Percentiles rank a stretch among this genome's conserved stretches.
These are phyloP conservation scores for Coleophora flavipennella DNA, from an alignment of 2,888 invertebrate genomes.

Conservation along the genomic window DNA sequence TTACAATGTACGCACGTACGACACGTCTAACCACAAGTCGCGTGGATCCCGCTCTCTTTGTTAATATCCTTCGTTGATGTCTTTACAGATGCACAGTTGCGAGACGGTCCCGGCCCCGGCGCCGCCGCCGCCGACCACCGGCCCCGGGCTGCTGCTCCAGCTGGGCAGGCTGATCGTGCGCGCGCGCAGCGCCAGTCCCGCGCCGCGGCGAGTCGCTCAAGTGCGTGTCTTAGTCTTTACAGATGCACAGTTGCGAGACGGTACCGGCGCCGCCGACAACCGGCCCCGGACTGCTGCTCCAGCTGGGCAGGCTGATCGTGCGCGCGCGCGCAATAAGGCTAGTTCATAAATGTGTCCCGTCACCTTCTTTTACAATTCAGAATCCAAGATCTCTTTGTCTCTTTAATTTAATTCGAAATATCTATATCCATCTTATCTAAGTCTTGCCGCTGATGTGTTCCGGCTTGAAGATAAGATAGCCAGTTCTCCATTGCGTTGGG, in stretches of 20 bases:
- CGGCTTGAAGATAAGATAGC: too few species aligned
- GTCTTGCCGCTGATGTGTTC: too few species aligned
- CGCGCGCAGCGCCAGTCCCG: constrained; percentile 67
- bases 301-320: constrained; percentile 75
- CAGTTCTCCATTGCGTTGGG: too few species aligned
- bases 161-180: constrained; percentile 76
- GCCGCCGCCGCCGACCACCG: constrained; percentile 43
- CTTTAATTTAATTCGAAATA: too few species aligned
- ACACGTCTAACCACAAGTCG: too few species aligned
- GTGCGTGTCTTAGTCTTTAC: constrained; percentile 31
- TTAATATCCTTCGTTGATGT: not conserved
- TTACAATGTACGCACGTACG: too few species aligned
- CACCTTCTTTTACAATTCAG: too few species aligned
- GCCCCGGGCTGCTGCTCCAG: constrained; percentile 69
- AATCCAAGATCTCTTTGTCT: too few species aligned
- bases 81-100: constrained; percentile 63
- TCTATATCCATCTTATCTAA: too few species aligned
- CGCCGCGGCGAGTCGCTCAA: constrained; percentile 17
- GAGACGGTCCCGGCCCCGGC: constrained; percentile 32
- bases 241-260: constrained; percentile 68
- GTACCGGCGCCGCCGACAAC: constrained; percentile 34
- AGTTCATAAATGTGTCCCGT: too few species aligned
- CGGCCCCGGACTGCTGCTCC: constrained; percentile 67
- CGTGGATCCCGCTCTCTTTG: too few species aligned
- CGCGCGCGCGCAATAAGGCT: too few species aligned